Percentiles rank a stretch among this genome's conserved stretches.
Evolutionary conservation across 2,888 invertebrate genomes (phyloP).

Genomic region (Coenonympha arcania): DNA sequence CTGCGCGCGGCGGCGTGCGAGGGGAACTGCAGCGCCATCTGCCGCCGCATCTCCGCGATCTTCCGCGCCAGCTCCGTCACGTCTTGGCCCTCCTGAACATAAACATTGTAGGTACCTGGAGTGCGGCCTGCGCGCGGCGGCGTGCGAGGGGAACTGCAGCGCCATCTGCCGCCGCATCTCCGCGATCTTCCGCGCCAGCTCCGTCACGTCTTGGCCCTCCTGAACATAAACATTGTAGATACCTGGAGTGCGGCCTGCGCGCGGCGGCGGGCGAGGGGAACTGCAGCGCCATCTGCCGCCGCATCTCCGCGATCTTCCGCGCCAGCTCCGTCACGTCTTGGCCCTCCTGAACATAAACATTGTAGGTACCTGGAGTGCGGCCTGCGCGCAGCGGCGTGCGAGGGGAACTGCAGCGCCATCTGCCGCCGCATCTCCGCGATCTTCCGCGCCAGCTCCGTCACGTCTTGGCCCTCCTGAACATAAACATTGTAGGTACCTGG

Average conservation of each 20-base stretch:
- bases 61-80: conserved; percentile 85
- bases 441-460: conserved; percentile 84
- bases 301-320: conserved; percentile 83
- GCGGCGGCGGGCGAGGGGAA: conserved; percentile 44
- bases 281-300: conserved; percentile 70
- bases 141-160: no score
- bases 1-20: conserved; percentile 43
- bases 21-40: conserved; percentile 63
- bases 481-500: no score
- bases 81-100: conserved; percentile 82
- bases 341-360: conserved; percentile 77
- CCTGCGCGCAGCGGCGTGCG: conserved; percentile 43
- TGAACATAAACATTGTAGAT: no score
- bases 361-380: conserved; percentile 49
- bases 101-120: no score
- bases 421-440: conserved; percentile 81
- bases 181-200: no score
- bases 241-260: conserved; percentile 55
- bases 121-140: no score
- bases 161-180: no score
- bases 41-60: conserved; percentile 81
- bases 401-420: conserved; percentile 59
- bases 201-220: no score
- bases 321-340: conserved; percentile 88
- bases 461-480: conserved; percentile 84